These are phyloP conservation scores for Corvus hawaiiensis DNA, from an alignment of 2,113 vertebrate species.

Conservation along the genomic window DNA sequence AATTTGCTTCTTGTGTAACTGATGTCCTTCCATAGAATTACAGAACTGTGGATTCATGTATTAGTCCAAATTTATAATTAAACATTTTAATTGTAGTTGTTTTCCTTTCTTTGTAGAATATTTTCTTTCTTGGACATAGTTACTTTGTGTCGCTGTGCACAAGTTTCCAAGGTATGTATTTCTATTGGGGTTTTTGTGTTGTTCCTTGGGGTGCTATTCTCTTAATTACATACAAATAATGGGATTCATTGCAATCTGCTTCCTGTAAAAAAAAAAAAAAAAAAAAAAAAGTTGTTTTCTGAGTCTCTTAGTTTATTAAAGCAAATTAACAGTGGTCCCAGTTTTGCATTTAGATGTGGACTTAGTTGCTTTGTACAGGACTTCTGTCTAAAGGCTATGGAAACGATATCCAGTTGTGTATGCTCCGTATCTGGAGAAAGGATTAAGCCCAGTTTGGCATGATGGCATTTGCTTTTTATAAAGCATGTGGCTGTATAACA, in stretches of 20 bases:
- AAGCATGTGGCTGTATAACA: background rate
- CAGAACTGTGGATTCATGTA: background rate
- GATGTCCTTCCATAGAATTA: background rate
- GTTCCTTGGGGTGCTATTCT: background rate
- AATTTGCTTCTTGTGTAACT: background rate
- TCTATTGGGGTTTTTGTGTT: background rate
- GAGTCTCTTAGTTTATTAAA: background rate
- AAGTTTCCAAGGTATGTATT: conserved; percentile 90
- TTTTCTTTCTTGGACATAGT: conserved; percentile 97
- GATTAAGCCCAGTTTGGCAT: background rate
- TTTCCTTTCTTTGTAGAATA: conserved; percentile 80
- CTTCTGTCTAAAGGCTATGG: background rate
- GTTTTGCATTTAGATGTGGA: background rate
- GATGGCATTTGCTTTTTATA: conserved; percentile 21
- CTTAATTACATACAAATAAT: background rate
- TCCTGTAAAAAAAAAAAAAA: background rate
- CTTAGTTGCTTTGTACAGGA: background rate
- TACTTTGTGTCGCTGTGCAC: conserved; percentile 92
- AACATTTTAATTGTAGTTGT: background rate
- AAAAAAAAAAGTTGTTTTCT: background rate
- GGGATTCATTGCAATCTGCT: background rate
- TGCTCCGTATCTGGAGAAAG: conserved; percentile 6
- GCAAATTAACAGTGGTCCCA: background rate
- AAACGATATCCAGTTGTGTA: background rate
- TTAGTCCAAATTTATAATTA: background rate